Evolutionary conservation across 1,140 invertebrate species (phyloP).

Genomic region (Streblospio benedicti): DNA sequence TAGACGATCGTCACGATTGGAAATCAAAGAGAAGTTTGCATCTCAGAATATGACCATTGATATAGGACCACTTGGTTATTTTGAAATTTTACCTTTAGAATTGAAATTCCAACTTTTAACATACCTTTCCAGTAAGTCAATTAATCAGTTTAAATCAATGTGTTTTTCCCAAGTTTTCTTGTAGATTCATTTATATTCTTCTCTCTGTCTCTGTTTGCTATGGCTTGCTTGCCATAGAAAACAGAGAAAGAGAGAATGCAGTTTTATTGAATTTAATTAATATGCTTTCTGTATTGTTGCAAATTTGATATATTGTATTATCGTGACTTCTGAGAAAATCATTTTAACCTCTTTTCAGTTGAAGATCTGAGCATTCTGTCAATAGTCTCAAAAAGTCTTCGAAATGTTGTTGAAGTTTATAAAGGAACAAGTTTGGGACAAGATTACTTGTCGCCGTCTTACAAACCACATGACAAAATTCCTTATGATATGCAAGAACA

Average conservation of each 20-base stretch:
- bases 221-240: neutral
- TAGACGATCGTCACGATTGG: conserved; percentile 35
- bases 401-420: conserved; percentile 41
- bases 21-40: conserved; percentile 29
- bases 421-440: conserved; percentile 20
- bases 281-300: neutral
- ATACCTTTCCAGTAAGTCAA: conserved; percentile 34
- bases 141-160: too few relatives aligned
- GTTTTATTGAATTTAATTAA: conserved; percentile 1
- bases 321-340: too few relatives aligned
- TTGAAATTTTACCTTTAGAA: conserved; percentile 40
- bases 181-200: neutral
- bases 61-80: conserved; percentile 32
- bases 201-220: neutral
- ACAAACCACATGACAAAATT: too few relatives aligned
- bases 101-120: conserved; percentile 37
- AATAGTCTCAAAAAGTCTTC: conserved; percentile 40
- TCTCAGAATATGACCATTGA: conserved; percentile 24
- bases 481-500: too few relatives aligned
- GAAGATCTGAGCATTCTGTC: conserved; percentile 38
- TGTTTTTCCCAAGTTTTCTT: too few relatives aligned
- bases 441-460: too few relatives aligned
- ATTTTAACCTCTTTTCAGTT: too few relatives aligned
- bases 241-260: neutral
- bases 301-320: conserved; percentile 1